Evolutionary conservation across 1,140 invertebrate species (phyloP), one percentile per base, ranked within the genome.

Genomic region (Magallana ariakensis): DNA sequence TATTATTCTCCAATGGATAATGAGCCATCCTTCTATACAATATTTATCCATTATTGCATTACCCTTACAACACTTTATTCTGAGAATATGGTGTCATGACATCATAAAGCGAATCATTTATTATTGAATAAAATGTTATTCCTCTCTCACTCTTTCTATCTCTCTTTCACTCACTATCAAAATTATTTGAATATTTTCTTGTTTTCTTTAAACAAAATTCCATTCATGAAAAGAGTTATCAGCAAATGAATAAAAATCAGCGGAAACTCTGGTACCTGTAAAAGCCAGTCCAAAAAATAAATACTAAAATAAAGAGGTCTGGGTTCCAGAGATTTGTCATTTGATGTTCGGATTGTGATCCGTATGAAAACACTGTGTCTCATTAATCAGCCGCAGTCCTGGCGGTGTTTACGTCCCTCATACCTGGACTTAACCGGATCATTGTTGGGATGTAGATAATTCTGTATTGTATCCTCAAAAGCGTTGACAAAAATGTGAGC

Each of bases 361-460:
- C 66, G 22, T 75, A 75, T 75, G 66, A 75, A 75, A 75, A 75
- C 66, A 75, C 26, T 75, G 66, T 26, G 22, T 75, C 66, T 75
- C 66, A 75, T 75, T 75, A 75, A 75, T 75, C 66, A 75, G 66
- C 22, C 22, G 7, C 7, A 13, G 66, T 75, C 66, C 66, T 33
- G 15, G 66, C 22, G 15, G 66, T 33, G 22, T 26, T 33, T 26
- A 75, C 19, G 22, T 75, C 66, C 22, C 19, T 75, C 66, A 26
- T 33, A 75, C 66, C 22, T 11, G 22, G 66, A 75, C 66, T 75
- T 75, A 75, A 33, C 66, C 13, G 66, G 66, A 75, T 75, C 66
- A 75, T 26, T 75, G 66, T 75, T 75, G 66, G 22, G 66, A 75
- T 33, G 66, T 75, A 75, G 66, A 75, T 75, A 75, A 75, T 75